These are phyloP conservation scores for Machaerirhynchus nigripectus DNA, from an alignment of 2,113 vertebrate genomes.

Conservation along the genomic window DNA sequence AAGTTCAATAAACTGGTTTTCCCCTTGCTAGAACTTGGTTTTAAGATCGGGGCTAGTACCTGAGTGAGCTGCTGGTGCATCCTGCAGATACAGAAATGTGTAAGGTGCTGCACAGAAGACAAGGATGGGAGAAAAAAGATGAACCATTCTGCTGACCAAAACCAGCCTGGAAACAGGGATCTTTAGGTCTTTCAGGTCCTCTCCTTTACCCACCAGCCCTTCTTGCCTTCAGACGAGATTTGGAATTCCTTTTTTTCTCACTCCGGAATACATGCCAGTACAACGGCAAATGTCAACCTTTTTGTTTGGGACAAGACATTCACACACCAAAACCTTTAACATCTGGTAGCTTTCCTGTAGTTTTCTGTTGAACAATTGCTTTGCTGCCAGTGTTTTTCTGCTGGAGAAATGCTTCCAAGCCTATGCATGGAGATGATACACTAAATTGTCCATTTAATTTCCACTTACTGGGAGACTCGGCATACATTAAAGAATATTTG, in stretches of 20 bases:
- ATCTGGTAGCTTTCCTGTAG: constrained; percentile 41
- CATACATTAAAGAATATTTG: constrained; percentile 70
- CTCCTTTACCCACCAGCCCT: neutral
- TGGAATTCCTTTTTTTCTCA: neutral
- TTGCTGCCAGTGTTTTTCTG: constrained; percentile 34
- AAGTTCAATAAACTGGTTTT: neutral
- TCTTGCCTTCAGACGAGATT: neutral
- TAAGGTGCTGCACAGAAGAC: neutral
- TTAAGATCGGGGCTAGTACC: neutral
- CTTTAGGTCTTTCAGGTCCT: neutral
- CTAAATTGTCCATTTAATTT: constrained; percentile 75
- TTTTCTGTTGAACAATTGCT: constrained; percentile 52
- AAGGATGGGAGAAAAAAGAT: neutral
- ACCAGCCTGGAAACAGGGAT: neutral
- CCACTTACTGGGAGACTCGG: constrained; percentile 61
- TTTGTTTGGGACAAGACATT: neutral
- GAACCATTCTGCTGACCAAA: neutral
- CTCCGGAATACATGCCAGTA: neutral
- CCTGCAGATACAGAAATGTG: neutral
- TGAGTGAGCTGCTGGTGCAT: neutral
- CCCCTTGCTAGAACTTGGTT: neutral
- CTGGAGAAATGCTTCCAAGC: constrained; percentile 39
- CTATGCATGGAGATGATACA: constrained; percentile 57
- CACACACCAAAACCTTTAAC: constrained; percentile 7
- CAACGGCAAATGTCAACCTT: neutral